Evolutionary conservation across 2,113 vertebrate genomes (phyloP), one percentile per base, ranked within the genome.

Genomic region (Pleuronectes platessa): DNA sequence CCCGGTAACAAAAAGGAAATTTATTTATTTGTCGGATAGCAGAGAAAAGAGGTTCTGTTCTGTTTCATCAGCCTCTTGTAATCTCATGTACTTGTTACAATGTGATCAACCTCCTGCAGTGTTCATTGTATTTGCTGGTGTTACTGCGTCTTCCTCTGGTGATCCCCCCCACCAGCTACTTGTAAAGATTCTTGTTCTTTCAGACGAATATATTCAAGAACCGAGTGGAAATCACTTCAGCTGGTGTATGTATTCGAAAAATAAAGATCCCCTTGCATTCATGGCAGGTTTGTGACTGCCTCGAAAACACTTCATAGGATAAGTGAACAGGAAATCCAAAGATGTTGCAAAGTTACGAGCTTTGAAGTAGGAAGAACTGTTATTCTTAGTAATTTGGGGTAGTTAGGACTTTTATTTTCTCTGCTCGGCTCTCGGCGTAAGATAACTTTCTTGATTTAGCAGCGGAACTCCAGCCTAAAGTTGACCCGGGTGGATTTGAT

Each of bases 61-160:
- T 74, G 47, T 47, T 49, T 20, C 2, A 18, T 51, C 64, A 20
- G 23, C 31, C 14, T 45, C 20, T 66, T 67, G n/a, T 24, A 58
- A 61, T 64, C 40, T 51, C 8, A 12, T 49, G 66, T 7, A 40
- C 21, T 54, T 61, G 13, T 56, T 67, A 62, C 35, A 62, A 5
- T 65, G 66, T 40, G 53, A 71, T 68, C 67, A 67, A 14, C 53
- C 24, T 45, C 66, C 51, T 71, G 37, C 21, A 31, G 23, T 5
- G 35, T 27, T 3, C 12, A 47, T 3, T 27, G 4, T 35, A 66
- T 49, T 76, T 71, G 4, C 9, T 61, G 2, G 1, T 76, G 40
- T 42, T 42, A 55, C 13, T 42, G 54, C 21, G 14, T 40, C 8
- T 61, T 21, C 54, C 14, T 49, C 27, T 7, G 55, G 9, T 68